These are phyloP conservation scores for Corvus cornix DNA, from an alignment of 2,113 vertebrate species.

Conservation along the genomic window DNA sequence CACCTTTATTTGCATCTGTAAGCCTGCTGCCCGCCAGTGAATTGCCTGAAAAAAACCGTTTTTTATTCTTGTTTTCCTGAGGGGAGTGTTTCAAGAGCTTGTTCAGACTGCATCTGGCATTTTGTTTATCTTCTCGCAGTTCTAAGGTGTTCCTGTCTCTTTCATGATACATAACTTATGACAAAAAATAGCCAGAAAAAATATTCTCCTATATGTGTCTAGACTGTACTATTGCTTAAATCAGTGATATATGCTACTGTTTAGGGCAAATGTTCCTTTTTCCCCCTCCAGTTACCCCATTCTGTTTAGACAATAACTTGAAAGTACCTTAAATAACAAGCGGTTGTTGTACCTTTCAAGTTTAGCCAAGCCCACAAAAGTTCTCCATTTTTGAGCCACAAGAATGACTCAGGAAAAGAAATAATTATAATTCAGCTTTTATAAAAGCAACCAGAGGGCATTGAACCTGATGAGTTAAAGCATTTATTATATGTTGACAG, in stretches of 20 bases:
- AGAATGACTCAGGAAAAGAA: background rate
- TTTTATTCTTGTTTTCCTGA: background rate
- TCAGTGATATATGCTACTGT: background rate
- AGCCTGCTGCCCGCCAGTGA: background rate
- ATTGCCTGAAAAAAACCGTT: background rate
- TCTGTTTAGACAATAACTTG: background rate
- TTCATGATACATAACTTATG: background rate
- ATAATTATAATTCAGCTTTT: background rate
- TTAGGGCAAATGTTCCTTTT: background rate
- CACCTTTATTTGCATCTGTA: background rate
- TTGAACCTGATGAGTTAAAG: background rate
- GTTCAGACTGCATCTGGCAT: background rate
- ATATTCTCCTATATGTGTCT: background rate
- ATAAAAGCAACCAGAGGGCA: background rate
- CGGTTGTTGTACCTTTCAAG: background rate
- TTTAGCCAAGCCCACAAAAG: background rate
- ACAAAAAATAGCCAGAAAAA: conserved; percentile 22
- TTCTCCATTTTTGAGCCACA: background rate
- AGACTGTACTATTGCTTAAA: background rate
- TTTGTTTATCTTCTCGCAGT: background rate
- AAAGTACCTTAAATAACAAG: background rate
- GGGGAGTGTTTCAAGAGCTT: background rate
- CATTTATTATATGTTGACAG: background rate
- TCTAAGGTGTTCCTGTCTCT: conserved; percentile 3
- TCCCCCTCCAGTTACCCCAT: background rate